Evolutionary conservation across 2,113 vertebrate genomes (phyloP), one percentile per base, ranked within the genome.

Genomic region (Tetrax tetrax): DNA sequence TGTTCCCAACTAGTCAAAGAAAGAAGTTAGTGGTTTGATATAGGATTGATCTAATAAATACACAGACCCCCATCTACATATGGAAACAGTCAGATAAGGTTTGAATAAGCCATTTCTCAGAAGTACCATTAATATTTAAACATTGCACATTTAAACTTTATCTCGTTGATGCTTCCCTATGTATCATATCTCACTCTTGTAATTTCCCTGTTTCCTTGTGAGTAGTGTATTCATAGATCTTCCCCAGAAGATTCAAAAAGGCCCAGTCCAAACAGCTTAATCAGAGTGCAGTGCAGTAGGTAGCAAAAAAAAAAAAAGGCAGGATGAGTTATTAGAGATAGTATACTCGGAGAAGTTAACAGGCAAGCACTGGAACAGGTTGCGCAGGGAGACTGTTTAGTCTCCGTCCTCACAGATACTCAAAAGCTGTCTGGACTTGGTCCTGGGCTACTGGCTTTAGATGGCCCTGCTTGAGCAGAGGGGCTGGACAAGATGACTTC

Each of bases 401-500:
- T 74, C 21, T 56, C 35, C 48, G 41, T 51, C 45, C 25, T 61
- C 21, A 25, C 17, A n/a, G 57, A 48, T 41, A 38, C 56, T 65
- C 18, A n/a, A 2, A 6, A 61, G 33, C 7, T 50, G 2, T 14
- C 23, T n/a, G 48, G 11, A 50, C 29, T 50, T 0, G 0, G 8
- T 23, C 25, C 29, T 38, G 10, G 4, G 16, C 21, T 79, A 21
- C 22, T 2, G 1, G 25, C 14, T 35, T 7, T 53, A 10, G 14
- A 5, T 27, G 7, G 24, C 9, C 24, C 45, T 77, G 16, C 35
- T 51, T 45, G 21, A 69, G 48, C 31, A 64, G 64, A 45, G 6
- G 11, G 4, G 7, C 22, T 85, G 22, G 50, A 60, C 7, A 12
- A 74, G 35, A 23, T 24, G 25, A 51, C 7, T 13, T 59, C 37